Conservation (phyloP, 2,797 vertebrate genomes). For the Gadopsis marmoratus region DNA sequence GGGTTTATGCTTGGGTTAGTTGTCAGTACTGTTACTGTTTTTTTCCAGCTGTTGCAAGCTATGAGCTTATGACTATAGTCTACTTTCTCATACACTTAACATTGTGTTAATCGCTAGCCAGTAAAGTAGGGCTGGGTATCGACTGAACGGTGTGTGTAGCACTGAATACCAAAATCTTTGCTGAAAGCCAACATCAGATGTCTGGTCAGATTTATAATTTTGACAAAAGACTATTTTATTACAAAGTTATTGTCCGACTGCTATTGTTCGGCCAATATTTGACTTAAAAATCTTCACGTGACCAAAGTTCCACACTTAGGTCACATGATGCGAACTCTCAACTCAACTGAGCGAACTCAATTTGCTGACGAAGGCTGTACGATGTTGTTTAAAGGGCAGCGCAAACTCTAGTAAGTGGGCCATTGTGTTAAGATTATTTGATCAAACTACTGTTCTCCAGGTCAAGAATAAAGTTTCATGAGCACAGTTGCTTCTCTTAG, state of each 20-base stretch:
- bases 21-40: no score
- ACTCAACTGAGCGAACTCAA: not conserved
- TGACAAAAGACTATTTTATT: not conserved
- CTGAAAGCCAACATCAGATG: not conserved
- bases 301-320: not conserved
- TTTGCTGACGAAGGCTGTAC: not conserved
- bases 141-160: constrained; percentile 1
- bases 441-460: constrained; percentile 2
- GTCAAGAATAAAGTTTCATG: not conserved
- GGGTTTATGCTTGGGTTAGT: no score
- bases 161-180: not conserved
- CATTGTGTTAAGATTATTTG: not conserved
- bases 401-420: not conserved
- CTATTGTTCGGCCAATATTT: not conserved
- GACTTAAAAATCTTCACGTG: not conserved
- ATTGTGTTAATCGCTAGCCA: not conserved
- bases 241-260: not conserved
- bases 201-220: not conserved
- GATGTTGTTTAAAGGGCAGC: not conserved
- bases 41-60: not conserved
- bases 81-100: not conserved
- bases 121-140: not conserved
- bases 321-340: not conserved
- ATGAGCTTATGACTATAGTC: not conserved
- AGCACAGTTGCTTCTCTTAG: not conserved